phyloP scores from a whole-genome alignment of 2,113 vertebrate genomes.

The Leptocoma aspasia region DNA sequence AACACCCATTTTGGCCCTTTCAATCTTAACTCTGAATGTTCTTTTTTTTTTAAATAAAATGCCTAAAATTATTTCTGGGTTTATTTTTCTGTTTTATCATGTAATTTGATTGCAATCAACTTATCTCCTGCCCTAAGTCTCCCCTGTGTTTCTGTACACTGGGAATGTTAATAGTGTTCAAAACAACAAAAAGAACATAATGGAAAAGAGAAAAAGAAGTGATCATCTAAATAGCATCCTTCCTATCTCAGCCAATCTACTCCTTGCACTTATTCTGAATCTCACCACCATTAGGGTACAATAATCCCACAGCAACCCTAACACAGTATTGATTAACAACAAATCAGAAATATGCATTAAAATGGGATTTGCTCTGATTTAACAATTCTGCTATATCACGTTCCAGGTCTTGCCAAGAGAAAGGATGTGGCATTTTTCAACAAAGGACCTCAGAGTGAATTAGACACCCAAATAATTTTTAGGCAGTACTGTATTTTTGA shows the following conservation, averaged over 20 bases:
- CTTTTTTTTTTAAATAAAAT: background rate
- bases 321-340: background rate
- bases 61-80: background rate
- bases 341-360: background rate
- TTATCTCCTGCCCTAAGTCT: background rate
- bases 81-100: background rate
- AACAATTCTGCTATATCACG: background rate
- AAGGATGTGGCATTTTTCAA: background rate
- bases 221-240: background rate
- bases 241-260: background rate
- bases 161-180: background rate
- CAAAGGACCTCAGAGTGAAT: background rate
- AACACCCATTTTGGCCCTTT: slow-evolving; percentile 25
- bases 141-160: background rate
- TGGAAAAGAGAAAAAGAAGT: background rate
- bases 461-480: background rate
- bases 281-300: background rate
- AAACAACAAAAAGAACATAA: background rate
- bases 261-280: background rate
- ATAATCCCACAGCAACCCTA: background rate
- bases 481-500: background rate
- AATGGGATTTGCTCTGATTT: background rate
- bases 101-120: background rate
- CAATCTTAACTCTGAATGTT: slow-evolving; percentile 9
- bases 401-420: background rate